Percentiles rank a stretch among this genome's conserved stretches.
Evolutionary conservation across 2,113 vertebrate species (phyloP).

Genomic region (Peromyscus leucopus): DNA sequence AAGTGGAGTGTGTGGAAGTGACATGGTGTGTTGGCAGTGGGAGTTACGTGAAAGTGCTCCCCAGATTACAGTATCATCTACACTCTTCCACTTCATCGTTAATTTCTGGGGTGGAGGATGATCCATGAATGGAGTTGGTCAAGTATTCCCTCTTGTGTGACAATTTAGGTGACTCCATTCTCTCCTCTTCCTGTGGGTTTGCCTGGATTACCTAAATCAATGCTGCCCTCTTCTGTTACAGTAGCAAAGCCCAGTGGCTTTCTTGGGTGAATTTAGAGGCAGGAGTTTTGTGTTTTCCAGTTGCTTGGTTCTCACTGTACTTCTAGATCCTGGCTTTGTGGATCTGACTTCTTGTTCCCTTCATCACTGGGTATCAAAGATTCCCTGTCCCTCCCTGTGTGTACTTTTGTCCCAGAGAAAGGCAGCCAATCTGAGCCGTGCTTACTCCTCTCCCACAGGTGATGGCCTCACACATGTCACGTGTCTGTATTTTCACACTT

Average conservation of each 20-base stretch:
- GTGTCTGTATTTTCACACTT: background rate
- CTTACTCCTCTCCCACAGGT: background rate
- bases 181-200: background rate
- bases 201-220: background rate
- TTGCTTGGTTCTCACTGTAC: background rate
- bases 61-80: background rate
- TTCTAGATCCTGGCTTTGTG: background rate
- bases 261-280: background rate
- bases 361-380: background rate
- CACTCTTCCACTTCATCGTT: background rate
- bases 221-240: constrained; percentile 35
- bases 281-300: background rate
- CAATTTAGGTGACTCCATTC: background rate
- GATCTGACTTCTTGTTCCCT: background rate
- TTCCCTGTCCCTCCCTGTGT: background rate
- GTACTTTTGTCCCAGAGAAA: background rate
- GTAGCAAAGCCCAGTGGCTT: background rate
- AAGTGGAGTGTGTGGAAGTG: background rate
- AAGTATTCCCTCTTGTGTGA: background rate
- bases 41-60: background rate
- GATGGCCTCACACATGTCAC: background rate
- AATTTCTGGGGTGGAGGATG: background rate
- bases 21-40: background rate
- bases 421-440: background rate
- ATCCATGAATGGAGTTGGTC: background rate